Percentiles rank a stretch among this genome's conserved stretches.
Evolutionary conservation across 2,888 invertebrate species (phyloP).

Genomic region (Amblyteles armatorius): DNA sequence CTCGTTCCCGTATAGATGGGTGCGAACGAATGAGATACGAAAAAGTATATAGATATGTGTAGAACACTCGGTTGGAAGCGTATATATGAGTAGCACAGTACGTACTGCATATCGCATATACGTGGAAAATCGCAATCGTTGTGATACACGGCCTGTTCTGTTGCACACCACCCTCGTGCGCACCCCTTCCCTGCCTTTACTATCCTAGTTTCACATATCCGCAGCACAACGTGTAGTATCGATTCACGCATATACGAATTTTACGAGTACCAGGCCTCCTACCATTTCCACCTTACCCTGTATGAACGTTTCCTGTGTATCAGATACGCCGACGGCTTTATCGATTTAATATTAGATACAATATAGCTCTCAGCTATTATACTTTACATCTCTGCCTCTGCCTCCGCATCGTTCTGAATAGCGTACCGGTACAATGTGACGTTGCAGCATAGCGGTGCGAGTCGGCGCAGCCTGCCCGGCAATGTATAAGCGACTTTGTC

Average conservation of each 20-base stretch:
- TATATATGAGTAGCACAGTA: conserved; percentile 11
- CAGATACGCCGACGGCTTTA: conserved; percentile 58
- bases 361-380: conserved; percentile 58
- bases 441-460: background rate
- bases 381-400: conserved; percentile 33
- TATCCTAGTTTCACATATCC: conserved; percentile 46
- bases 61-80: background rate
- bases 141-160: conserved; percentile 34
- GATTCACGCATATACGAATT: conserved; percentile 48
- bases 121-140: conserved; percentile 34
- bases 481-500: too few species aligned
- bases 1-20: background rate
- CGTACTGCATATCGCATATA: background rate
- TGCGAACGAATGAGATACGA: conserved; percentile 5
- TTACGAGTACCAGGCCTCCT: conserved; percentile 42
- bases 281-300: conserved; percentile 15
- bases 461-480: too few species aligned
- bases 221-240: conserved; percentile 37
- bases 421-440: conserved; percentile 10
- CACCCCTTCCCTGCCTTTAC: conserved; percentile 1
- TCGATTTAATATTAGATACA: conserved; percentile 69
- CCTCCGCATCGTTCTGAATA: conserved; percentile 24
- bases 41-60: background rate
- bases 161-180: conserved; percentile 2
- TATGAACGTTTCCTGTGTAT: conserved; percentile 11